These are phyloP conservation scores for Pomacea maculata DNA, from an alignment of 1,140 invertebrate species.

Conservation along the genomic window DNA sequence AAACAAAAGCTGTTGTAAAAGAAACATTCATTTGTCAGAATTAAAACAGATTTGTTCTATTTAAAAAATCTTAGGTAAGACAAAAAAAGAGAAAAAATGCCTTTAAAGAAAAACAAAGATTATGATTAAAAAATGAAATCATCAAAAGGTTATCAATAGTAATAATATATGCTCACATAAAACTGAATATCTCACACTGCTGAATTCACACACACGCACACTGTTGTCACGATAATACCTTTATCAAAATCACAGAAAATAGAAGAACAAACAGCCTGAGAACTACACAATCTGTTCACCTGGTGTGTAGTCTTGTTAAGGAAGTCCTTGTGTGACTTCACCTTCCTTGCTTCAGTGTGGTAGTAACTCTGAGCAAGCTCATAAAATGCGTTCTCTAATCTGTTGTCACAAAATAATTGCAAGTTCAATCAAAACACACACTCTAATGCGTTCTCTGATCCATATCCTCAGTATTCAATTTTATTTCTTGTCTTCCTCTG, in stretches of 20 bases:
- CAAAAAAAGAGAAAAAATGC: background rate
- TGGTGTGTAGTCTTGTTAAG: constrained; percentile 92
- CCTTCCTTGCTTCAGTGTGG: constrained; percentile 83
- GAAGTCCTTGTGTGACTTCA: constrained; percentile 89
- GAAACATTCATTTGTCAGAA: background rate
- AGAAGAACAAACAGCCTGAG: too few species aligned
- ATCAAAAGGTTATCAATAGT: too few species aligned
- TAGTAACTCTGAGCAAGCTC: constrained; percentile 94
- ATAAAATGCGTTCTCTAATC: constrained; percentile 89
- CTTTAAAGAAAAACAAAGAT: background rate
- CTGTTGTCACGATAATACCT: too few species aligned
- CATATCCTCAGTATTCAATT: too few species aligned
- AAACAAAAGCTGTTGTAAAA: constrained; percentile 76
- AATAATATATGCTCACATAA: too few species aligned
- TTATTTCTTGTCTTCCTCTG: background rate
- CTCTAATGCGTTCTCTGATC: background rate
- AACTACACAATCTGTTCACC: constrained; percentile 33
- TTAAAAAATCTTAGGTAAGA: background rate
- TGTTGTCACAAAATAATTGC: constrained; percentile 46
- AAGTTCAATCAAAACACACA: background rate
- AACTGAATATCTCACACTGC: too few species aligned
- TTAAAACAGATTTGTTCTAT: background rate
- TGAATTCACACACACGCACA: too few species aligned
- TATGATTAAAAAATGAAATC: too few species aligned
- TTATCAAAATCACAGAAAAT: too few species aligned